Percentiles rank a stretch among this genome's conserved stretches.
phyloP scores from a whole-genome alignment of 2,888 invertebrate genomes.

The Acleris holmiana region DNA sequence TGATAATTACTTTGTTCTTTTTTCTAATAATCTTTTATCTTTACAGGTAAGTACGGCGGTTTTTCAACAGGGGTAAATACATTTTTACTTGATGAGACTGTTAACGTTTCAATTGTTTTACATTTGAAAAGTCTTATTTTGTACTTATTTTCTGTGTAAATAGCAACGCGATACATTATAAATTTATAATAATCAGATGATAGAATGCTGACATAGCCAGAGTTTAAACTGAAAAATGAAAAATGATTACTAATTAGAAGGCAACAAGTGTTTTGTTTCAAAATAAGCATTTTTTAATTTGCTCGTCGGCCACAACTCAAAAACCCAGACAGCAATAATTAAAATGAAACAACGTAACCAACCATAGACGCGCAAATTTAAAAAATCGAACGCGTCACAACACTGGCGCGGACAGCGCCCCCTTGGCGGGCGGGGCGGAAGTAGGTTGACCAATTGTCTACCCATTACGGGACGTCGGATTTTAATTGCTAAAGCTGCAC shows the following conservation, averaged over 20 bases:
- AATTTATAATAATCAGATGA: too few species aligned
- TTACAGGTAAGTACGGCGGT: slow-evolving; percentile 61
- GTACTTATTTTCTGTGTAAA: too few species aligned
- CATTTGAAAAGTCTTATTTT: too few species aligned
- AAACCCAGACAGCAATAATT: background rate
- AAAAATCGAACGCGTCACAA: slow-evolving; percentile 32
- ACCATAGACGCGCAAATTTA: slow-evolving; percentile 6
- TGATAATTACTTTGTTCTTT: slow-evolving; percentile 31
- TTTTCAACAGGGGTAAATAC: slow-evolving; percentile 22
- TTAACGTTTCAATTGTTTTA: slow-evolving; percentile 1
- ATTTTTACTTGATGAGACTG: slow-evolving; percentile 9
- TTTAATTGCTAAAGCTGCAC: background rate
- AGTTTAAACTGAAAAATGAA: too few species aligned
- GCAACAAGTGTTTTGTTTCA: too few species aligned
- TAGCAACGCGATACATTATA: too few species aligned
- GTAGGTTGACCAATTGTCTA: background rate
- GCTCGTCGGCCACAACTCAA: background rate
- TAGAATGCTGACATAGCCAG: too few species aligned
- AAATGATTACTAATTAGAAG: too few species aligned
- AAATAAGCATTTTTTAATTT: background rate
- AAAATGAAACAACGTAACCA: background rate
- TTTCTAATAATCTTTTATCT: slow-evolving; percentile 48
- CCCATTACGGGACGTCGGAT: background rate
- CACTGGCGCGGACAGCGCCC: slow-evolving; percentile 41
- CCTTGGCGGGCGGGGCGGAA: slow-evolving; percentile 39